Base-by-base conservation (phyloP, 1,140 invertebrate genomes). In the Scaptomyza graminum region DNA sequence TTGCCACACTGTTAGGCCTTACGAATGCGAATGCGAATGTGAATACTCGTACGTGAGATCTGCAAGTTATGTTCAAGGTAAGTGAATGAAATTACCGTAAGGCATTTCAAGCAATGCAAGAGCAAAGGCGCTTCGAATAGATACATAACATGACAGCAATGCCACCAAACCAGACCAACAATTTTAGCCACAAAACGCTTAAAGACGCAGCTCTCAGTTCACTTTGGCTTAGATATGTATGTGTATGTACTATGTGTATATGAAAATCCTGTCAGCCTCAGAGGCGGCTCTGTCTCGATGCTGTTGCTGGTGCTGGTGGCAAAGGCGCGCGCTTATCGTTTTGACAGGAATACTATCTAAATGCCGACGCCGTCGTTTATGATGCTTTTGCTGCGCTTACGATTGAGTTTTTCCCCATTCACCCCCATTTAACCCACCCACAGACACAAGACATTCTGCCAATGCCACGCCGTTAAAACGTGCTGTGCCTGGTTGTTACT, bases 61-160 rank as follows among this genome's bases (percentile, higher is more conserved):
- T 89, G 84, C 84, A 90, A 90, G 84, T 89, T 89, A 89, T 89
- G 84, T 80, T n/a, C n/a, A 84, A 72, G 80, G 80, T 89, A 89
- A 89, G 84, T 89, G 84, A 89, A 89, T 89, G 85, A 89, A 89
- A 89, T 89, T 89, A 89, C 84, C 84, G 80, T 89, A 84, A 89
- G 84, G 84, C 85, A 89, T 89, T 89, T 89, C n/a, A 89, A 81
- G 76, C 82, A 81, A 87, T 87, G 82, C 82, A 87, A 65, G 51
- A 41, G 72, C 5, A 74, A 80, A 72, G 66, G 56, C 71, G 66
- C 70, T 54, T 44, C 74, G 83, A 90, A 90, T 84, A 89, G 85
- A 89, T 90, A 84, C 84, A 89, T 90, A 87, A 87, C n/a, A 87
- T 88, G 83, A 87, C 83, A n/a, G n/a, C n/a, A 88, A 88, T 88